Base-by-base conservation (phyloP, 2,113 vertebrate genomes). In the Acrocephalus kingi region DNA sequence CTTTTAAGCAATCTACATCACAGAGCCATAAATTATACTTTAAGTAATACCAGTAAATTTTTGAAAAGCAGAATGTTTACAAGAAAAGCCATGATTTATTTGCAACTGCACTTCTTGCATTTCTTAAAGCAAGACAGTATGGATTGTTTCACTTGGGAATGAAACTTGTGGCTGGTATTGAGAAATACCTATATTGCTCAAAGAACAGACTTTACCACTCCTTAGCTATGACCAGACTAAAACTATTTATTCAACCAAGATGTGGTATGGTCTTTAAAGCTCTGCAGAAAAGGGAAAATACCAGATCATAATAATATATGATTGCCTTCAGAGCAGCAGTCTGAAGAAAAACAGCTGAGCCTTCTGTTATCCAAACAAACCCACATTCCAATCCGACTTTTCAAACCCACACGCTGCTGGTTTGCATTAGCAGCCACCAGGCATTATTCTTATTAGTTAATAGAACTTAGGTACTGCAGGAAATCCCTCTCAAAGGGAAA, bases 341-440 rank as follows among this genome's bases (percentile, higher is more conserved):
- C 46, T 94, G 91, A 96, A 83, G 78, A 93, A 87, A 96, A 95
- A 67, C 93, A 95, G 94, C 90, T 90, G 93, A 95, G 76, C 28
- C 2, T 84, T 91, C 63, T 73, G 78, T 63, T 93, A 83, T 30
- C 62, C 84, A 96, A 96, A 96, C 85, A 95, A 96, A 94, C 11
- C 75, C 84, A 86, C 91, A 96, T 96, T 96, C 93, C 94, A 90
- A 59, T 59, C 69, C 1, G 7, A 85, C 63, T 95, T 94, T 87
- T 67, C 80, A 94, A 96, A 95, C 69, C 88, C 93, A 52, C 69
- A 76, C 35, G 4, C 77, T 85, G 91, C 87, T 93, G 92, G 75
- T 96, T 96, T 93, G 62, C 87, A 90, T 97, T 95, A 93, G 89
- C 74, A 93, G 87, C 20, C 74, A 89, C 62, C 78, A 66, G 74